Evolutionary conservation across 2,113 vertebrate genomes (phyloP), one percentile per base, ranked within the genome.

Genomic region (Probosciger aterrimus): DNA sequence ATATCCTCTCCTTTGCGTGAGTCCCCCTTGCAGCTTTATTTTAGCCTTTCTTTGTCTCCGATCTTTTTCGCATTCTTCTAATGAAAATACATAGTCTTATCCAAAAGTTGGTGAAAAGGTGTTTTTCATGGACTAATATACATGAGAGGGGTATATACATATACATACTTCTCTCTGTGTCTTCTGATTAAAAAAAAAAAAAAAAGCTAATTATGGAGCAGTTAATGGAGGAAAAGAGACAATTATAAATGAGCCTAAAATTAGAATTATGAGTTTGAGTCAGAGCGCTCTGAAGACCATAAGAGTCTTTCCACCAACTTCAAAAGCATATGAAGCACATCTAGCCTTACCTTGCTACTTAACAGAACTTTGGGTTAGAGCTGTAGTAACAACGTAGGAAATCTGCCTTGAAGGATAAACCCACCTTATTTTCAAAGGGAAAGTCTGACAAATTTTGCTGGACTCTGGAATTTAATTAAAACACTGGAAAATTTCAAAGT

Each of bases 401-500:
- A 93, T 75, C 2, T 3, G 33, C 53, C 80, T 86, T 90, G 52
- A 88, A 93, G 78, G 31, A 88, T 86, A 86, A 74, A 27, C 30
- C 50, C 13, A 11, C 70, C 53, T 92, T 64, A 44, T 88, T 96
- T 93, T 93, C 77, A 77, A 84, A 95, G 46, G 30, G 37, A 62
- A 78, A 89, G 10, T 76, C 41, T 90, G 62, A 33, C 10, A 92
- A 78, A 74, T 92, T 95, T 93, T 96, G 14, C 82, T 84, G 96
- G 95, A 49, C 52, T 91, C 68, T 76, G 65, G 79, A 88, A 73
- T 63, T 91, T 95, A 96, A 97, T 97, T 97, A 97, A 97, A 94
- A 95, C 93, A 91, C 88, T 93, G 86, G 79, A 93, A 93, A 60
- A 93, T 96, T 95, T 96, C 92, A 95, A 97, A 95, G 60, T 90